Percentiles rank a stretch among this genome's conserved stretches.
These are phyloP conservation scores for Erebia epiphron DNA, from an alignment of 2,888 invertebrate genomes.

Conservation along the genomic window DNA sequence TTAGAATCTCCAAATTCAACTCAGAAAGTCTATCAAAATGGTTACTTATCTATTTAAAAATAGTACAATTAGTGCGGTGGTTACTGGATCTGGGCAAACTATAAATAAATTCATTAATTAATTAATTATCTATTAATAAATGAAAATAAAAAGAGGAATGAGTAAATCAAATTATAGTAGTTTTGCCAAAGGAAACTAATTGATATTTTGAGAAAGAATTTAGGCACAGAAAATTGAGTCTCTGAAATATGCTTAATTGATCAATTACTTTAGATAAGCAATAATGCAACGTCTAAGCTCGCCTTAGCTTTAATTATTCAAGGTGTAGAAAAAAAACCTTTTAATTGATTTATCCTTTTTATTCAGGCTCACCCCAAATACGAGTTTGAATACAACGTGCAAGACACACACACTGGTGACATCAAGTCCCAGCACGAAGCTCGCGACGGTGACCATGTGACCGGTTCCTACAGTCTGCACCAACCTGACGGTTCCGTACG, in stretches of 20 bases:
- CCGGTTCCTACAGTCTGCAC: conserved; percentile 83
- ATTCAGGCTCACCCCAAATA: conserved; percentile 47
- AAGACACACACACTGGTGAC: conserved; percentile 72
- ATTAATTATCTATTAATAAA: too few relatives aligned
- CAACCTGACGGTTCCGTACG: conserved; percentile 82
- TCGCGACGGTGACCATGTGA: conserved; percentile 68
- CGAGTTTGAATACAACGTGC: conserved; percentile 71
- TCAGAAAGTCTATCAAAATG: too few relatives aligned
- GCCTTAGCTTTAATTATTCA: background rate
- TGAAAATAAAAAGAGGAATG: too few relatives aligned
- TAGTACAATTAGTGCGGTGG: too few relatives aligned
- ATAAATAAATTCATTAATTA: too few relatives aligned
- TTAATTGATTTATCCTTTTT: background rate
- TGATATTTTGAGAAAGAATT: too few relatives aligned
- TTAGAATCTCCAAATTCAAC: too few relatives aligned
- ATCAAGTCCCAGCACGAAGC: conserved; percentile 70
- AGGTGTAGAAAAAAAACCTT: background rate
- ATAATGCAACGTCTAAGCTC: background rate
- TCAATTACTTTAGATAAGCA: background rate
- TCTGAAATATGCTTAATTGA: background rate
- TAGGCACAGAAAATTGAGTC: too few relatives aligned
- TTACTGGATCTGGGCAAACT: too few relatives aligned
- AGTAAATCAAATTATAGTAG: too few relatives aligned
- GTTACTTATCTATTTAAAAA: too few relatives aligned
- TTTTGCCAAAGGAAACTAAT: too few relatives aligned